Evolutionary conservation across 2,113 vertebrate species (phyloP), one percentile per base, ranked within the genome.

Genomic region (Hyperopisus bebe): DNA sequence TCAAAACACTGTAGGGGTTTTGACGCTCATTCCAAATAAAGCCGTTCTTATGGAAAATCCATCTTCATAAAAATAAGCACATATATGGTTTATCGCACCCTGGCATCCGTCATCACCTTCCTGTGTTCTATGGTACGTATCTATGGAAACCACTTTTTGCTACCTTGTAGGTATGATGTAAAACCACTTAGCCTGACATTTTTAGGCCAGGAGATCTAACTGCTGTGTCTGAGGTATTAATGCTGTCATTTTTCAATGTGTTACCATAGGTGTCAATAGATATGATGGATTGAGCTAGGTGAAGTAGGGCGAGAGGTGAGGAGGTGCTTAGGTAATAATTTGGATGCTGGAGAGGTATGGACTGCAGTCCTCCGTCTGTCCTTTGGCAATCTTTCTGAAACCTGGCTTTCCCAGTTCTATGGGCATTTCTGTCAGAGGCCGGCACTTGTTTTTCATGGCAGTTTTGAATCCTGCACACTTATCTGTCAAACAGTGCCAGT

Each of bases 71-170:
- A 62, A 62, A 58, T 39, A 31, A 27, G 62, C 62, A n/a, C 58
- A 48, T 21, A 47, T 44, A 44, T 70, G 24, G 35, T 74, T 42
- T 39, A 35, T 31, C 13, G 15, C 42, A n/a, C 62, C 5, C 42
- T 88, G 55, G 24, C 55, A 31, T 47, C 27, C 44, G 5, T n/a
- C 53, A 88, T 88, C 53, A n/a, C n/a, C n/a, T 70, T 2, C 27
- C 39, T 46, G 10, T 74, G 62, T 88, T 66, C 87, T 50, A 19
- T 53, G 85, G 27, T 42, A 86, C 31, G 70, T 89, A 74, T 89
- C 70, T 70, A 89, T 80, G 88, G 88, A 89, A 89, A 89, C 88
- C 27, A 80, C 70, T 80, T 89, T 89, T 80, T 89, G 46, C 21
- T 80, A 80, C 70, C 62, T 89, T 77, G 66, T 89, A 46, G 70